Evolutionary conservation across 2,797 vertebrate genomes (phyloP).

Genomic region (Halcyon badia): DNA sequence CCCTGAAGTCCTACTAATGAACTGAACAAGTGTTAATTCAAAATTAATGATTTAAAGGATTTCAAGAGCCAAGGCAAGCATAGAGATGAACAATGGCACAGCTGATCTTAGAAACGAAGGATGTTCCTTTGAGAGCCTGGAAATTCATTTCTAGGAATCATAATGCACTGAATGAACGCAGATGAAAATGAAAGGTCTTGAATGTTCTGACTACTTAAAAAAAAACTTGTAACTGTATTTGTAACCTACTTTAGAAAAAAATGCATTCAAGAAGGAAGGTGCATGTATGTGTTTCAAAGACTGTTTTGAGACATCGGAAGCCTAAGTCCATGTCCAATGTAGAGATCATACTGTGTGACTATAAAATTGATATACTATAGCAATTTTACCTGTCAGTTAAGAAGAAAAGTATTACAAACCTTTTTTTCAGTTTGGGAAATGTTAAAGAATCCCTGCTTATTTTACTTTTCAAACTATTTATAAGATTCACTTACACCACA

Average conservation of each 20-base stretch:
- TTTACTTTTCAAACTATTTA: background rate
- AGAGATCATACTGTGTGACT: background rate
- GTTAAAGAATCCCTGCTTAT: background rate
- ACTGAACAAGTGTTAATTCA: background rate
- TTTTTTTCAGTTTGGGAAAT: background rate
- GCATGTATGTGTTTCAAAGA: background rate
- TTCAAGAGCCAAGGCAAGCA: conserved; percentile 23
- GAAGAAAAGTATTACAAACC: background rate
- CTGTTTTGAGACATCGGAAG: background rate
- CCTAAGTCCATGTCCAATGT: background rate
- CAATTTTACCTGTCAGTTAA: conserved; percentile 34
- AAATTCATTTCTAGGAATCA: background rate
- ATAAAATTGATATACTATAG: background rate
- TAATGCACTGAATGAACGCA: background rate
- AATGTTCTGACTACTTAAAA: background rate
- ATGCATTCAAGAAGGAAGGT: background rate
- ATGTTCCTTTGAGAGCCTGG: background rate
- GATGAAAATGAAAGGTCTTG: background rate
- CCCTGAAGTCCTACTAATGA: conserved; percentile 25
- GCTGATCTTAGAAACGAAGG: background rate
- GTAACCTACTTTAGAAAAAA: background rate
- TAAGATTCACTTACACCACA: background rate
- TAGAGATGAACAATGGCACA: background rate
- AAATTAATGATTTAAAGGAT: conserved; percentile 26
- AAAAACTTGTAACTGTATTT: background rate